These are phyloP conservation scores for Papilio polyxenes DNA, from an alignment of 1,140 invertebrate species.

Conservation along the genomic window DNA sequence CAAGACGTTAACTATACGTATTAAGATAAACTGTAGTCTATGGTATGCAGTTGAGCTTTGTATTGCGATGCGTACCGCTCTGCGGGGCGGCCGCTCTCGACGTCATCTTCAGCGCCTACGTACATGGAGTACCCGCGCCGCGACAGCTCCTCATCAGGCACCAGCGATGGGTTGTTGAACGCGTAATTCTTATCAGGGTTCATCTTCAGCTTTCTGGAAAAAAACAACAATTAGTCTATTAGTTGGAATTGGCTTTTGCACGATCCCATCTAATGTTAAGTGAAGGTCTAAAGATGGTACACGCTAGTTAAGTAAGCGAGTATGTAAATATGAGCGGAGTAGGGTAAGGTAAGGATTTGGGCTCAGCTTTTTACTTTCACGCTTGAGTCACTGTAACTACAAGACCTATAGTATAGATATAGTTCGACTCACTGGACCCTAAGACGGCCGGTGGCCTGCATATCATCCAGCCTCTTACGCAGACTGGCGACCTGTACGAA, in stretches of 20 bases:
- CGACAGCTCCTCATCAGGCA: constrained; percentile 71
- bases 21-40: neutral
- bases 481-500: constrained; percentile 55
- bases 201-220: constrained; percentile 68
- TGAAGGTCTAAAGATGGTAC: no score
- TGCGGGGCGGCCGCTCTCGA: constrained; percentile 61
- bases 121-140: constrained; percentile 76
- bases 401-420: neutral
- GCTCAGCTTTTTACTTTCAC: no score
- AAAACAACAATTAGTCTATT: neutral
- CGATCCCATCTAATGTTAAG: no score
- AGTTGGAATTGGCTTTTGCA: neutral
- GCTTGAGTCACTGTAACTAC: neutral
- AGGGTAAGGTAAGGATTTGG: no score
- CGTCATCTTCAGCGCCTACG: constrained; percentile 55
- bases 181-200: constrained; percentile 67
- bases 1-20: no score
- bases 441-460: constrained; percentile 55
- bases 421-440: constrained; percentile 60
- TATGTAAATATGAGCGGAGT: no score
- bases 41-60: neutral
- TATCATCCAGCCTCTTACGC: constrained; percentile 53
- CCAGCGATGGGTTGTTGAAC: constrained; percentile 68
- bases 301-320: no score
- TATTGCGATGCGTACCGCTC: constrained; percentile 62